Percentiles rank a stretch among this genome's conserved stretches.
Conservation (phyloP, 2,888 invertebrate species). For the Dynastes hyllus region DNA sequence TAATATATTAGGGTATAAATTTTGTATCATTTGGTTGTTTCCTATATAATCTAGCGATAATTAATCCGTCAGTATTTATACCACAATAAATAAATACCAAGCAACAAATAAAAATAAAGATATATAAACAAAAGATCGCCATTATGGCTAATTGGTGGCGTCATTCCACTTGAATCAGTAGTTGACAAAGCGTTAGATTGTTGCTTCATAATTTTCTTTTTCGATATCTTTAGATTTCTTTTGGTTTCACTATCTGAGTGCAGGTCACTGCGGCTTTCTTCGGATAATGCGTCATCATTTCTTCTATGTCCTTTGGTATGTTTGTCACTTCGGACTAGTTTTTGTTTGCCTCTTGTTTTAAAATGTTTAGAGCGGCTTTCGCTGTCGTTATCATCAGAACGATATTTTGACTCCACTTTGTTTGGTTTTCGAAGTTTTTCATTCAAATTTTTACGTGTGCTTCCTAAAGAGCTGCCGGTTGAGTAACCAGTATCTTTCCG, state of each 20-base stretch:
- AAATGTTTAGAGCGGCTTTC: conserved; percentile 15
- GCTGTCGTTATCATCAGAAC: conserved; percentile 15
- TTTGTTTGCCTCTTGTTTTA: conserved; percentile 28
- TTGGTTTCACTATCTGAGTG: conserved; percentile 58
- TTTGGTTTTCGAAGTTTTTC: conserved; percentile 51
- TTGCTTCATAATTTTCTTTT: conserved; percentile 60
- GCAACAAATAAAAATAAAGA: conserved; percentile 74
- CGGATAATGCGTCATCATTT: conserved; percentile 48
- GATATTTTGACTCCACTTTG: conserved; percentile 2
- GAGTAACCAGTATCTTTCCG: conserved; percentile 82
- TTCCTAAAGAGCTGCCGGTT: conserved; percentile 78
- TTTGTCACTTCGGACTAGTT: conserved; percentile 33
- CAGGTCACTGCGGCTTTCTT: conserved; percentile 62
- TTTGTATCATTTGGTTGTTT: conserved; percentile 52
- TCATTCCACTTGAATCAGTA: conserved; percentile 71
- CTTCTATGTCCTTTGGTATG: conserved; percentile 32
- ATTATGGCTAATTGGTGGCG: conserved; percentile 75
- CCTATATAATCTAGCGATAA: conserved; percentile 69
- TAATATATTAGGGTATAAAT: conserved; percentile 8
- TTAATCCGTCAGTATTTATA: conserved; percentile 73
- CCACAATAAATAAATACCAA: conserved; percentile 75
- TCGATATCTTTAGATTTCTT: conserved; percentile 57
- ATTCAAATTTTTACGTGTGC: conserved; percentile 58
- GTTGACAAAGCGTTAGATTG: conserved; percentile 60
- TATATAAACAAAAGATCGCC: conserved; percentile 74